phyloP scores from a whole-genome alignment of 2,797 vertebrate species.

The Hylomyscus alleni region DNA sequence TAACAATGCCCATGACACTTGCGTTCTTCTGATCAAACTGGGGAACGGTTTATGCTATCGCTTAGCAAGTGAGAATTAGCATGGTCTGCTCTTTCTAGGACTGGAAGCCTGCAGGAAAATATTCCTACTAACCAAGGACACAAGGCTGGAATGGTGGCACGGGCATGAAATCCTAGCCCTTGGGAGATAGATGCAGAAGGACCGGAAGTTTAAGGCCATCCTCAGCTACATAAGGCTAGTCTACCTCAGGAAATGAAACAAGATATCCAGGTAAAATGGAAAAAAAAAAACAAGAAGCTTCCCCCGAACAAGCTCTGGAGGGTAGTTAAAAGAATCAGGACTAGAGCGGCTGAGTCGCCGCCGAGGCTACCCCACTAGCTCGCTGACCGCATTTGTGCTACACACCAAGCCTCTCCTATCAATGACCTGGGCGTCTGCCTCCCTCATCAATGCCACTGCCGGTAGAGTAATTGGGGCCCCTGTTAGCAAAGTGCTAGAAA shows the following conservation, averaged over 20 bases:
- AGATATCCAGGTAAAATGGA: neutral
- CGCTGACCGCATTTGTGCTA: no score
- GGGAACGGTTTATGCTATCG: no score
- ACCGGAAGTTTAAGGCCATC: neutral
- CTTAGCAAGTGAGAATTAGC: neutral
- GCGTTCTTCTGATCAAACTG: neutral
- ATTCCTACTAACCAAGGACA: neutral
- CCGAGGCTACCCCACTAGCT: neutral
- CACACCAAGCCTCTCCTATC: neutral
- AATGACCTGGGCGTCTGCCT: neutral
- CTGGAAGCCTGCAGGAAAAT: neutral
- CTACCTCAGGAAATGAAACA: neutral
- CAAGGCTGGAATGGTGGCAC: neutral
- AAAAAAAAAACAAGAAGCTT: neutral
- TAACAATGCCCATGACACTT: neutral
- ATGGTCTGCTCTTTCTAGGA: neutral
- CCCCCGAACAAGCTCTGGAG: neutral
- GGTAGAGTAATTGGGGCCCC: neutral
- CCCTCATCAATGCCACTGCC: neutral
- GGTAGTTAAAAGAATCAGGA: neutral
- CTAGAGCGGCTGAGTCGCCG: no score
- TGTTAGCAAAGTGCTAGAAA: neutral
- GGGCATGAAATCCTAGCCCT: neutral
- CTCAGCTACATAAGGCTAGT: neutral
- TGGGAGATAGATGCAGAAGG: neutral